Percentiles rank a stretch among this genome's conserved stretches.
Conservation (phyloP, 2,797 vertebrate genomes). For the Falco peregrinus region DNA sequence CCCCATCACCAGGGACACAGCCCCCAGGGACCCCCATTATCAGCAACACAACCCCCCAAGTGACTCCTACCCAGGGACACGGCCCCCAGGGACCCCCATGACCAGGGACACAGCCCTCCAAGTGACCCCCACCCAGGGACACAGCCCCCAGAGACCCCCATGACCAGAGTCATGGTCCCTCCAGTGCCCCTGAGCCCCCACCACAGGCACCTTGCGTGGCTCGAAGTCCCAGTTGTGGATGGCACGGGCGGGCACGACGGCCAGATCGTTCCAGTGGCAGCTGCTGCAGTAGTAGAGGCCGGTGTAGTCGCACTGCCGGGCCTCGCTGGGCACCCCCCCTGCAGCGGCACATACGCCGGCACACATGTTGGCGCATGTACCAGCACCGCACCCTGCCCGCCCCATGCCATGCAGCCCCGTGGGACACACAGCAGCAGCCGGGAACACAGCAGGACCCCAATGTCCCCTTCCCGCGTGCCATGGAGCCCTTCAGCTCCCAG, state of each 20-base stretch:
- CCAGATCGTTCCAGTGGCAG: slow-evolving; percentile 97
- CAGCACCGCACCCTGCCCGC: rapidly evolving
- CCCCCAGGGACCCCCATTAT: background rate
- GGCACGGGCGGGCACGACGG: slow-evolving; percentile 89
- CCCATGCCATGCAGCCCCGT: background rate
- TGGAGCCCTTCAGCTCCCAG: background rate
- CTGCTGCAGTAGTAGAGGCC: slow-evolving; percentile 96
- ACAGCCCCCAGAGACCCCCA: background rate
- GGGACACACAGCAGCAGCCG: background rate
- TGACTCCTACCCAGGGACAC: rapidly evolving
- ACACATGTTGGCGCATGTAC: background rate
- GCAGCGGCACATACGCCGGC: background rate
- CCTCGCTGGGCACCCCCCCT: slow-evolving; percentile 93
- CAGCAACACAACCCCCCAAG: no score
- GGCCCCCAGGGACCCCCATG: background rate
- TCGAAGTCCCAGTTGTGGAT: slow-evolving; percentile 99
- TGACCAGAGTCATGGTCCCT: background rate
- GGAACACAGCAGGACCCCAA: rapidly evolving
- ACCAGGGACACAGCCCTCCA: background rate
- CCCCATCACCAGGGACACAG: rapidly evolving
- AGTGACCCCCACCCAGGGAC: no score
- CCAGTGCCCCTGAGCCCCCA: background rate
- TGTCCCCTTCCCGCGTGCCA: background rate
- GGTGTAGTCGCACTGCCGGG: slow-evolving; percentile 95
- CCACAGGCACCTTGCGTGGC: slow-evolving; percentile 85